Conservation (phyloP, 2,113 vertebrate species). For the Caloenas nicobarica region DNA sequence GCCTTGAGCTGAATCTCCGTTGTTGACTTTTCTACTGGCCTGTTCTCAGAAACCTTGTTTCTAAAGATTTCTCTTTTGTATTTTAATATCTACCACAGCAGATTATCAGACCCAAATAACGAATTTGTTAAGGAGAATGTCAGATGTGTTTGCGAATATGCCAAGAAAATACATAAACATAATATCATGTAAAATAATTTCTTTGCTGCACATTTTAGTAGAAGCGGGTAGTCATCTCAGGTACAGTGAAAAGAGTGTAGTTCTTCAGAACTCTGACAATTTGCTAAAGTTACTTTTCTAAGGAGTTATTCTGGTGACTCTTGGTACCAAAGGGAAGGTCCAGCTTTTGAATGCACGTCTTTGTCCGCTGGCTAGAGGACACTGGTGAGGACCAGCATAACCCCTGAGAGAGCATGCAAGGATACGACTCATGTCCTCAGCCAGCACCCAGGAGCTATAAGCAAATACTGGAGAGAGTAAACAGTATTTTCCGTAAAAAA, state of each 20-base stretch:
- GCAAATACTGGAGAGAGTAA: not conserved
- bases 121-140: not conserved
- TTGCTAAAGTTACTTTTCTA: not conserved
- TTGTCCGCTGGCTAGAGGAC: not conserved
- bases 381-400: not conserved
- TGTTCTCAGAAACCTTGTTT: not conserved
- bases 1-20: not conserved
- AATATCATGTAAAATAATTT: not conserved
- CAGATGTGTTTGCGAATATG: not conserved
- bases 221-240: not conserved
- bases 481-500: not conserved
- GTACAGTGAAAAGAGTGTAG: not conserved
- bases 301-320: not conserved
- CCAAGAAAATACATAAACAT: not conserved
- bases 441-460: not conserved
- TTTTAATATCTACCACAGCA: not conserved
- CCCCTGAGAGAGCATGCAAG: not conserved
- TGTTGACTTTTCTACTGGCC: not conserved
- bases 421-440: not conserved
- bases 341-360: not conserved
- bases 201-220: accelerated
- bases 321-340: not conserved
- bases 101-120: not conserved
- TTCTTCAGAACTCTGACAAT: not conserved
- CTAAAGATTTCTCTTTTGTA: not conserved